phyloP scores from a whole-genome alignment of 2,888 invertebrate species.

The Hyposoter didymator region DNA sequence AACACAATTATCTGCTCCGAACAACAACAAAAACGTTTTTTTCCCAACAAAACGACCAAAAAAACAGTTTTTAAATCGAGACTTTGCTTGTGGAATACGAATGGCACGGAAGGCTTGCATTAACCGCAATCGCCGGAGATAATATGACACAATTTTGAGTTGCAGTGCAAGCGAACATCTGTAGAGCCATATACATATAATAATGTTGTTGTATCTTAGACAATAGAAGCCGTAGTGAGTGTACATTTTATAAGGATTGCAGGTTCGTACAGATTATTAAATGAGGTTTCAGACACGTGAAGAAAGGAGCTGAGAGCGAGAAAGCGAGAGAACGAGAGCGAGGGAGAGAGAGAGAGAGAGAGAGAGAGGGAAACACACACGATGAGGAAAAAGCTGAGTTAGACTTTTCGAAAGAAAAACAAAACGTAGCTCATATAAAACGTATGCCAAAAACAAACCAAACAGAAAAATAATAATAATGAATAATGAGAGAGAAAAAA shows the following conservation, averaged over 20 bases:
- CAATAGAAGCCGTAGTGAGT: conserved; percentile 79
- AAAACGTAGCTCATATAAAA: conserved; percentile 1
- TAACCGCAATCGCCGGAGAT: conserved; percentile 66
- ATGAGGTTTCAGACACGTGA: conserved; percentile 75
- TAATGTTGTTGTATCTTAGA: conserved; percentile 83
- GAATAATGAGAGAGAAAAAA: background rate
- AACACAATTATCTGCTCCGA: background rate
- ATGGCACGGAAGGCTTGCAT: conserved; percentile 49
- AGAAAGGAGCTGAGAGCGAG: conserved; percentile 23
- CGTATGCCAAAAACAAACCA: conserved; percentile 29
- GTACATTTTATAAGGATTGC: conserved; percentile 83
- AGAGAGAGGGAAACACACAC: background rate
- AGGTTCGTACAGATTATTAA: conserved; percentile 79
- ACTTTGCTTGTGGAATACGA: background rate
- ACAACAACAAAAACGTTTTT: background rate
- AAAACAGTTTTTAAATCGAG: background rate
- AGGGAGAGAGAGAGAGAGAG: conserved; percentile 52
- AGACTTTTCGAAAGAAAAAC: conserved; percentile 22
- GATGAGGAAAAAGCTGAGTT: conserved; percentile 3
- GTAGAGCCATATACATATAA: conserved; percentile 84
- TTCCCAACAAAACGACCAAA: conserved; percentile 3
- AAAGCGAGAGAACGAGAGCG: conserved; percentile 54
- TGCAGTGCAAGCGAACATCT: conserved; percentile 84
- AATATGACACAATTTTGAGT: conserved; percentile 83
- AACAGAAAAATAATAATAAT: conserved; percentile 8